Evolutionary conservation across 2,888 invertebrate genomes (phyloP).

Genomic region (Caenorhabditis plicata): DNA sequence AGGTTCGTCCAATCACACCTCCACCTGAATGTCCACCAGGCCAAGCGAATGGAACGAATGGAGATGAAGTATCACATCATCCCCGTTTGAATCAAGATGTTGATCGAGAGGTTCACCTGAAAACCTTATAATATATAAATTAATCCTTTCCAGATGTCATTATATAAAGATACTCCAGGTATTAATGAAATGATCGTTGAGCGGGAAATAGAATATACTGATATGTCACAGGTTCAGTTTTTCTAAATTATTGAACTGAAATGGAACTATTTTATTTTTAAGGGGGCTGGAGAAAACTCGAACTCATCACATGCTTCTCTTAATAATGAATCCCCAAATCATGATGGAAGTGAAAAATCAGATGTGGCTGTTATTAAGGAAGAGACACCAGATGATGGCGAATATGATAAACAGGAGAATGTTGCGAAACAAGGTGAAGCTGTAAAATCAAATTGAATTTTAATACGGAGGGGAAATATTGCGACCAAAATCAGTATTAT

Average conservation of each 20-base stretch:
- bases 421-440: background rate
- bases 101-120: background rate
- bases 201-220: too few relatives aligned
- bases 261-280: too few relatives aligned
- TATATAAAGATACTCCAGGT: background rate
- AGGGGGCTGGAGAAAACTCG: too few relatives aligned
- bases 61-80: background rate
- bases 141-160: background rate
- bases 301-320: too few relatives aligned
- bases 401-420: constrained; percentile 3
- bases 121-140: background rate
- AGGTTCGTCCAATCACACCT: background rate
- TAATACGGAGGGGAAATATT: too few relatives aligned
- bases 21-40: background rate
- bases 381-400: constrained; percentile 18
- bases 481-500: too few relatives aligned
- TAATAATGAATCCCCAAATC: too few relatives aligned
- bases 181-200: too few relatives aligned
- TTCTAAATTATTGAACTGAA: too few relatives aligned
- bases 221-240: too few relatives aligned
- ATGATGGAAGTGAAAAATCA: too few relatives aligned
- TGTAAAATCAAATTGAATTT: too few relatives aligned
- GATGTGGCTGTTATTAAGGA: constrained; percentile 14
- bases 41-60: background rate
- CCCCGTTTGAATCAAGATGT: background rate